Conservation (phyloP, 2,888 invertebrate species). For the Dicyrtomina minuta region DNA sequence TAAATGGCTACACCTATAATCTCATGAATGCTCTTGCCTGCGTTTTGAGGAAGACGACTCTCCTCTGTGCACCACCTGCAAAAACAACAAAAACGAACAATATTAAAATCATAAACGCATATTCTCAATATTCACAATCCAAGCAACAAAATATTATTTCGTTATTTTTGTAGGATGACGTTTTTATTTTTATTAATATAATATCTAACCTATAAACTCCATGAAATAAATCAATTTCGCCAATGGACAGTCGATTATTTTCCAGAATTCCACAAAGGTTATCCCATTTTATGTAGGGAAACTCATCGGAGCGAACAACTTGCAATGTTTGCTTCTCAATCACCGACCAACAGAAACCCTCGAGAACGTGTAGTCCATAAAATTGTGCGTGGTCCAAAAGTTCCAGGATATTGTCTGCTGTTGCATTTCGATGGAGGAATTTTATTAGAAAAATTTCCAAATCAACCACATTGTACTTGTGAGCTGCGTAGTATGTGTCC, state of each 20-base stretch:
- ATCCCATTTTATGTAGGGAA: background rate
- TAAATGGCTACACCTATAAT: slow-evolving; percentile 36
- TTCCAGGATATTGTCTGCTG: background rate
- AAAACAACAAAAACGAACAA: background rate
- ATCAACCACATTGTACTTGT: background rate
- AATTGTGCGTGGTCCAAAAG: background rate
- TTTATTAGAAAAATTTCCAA: background rate
- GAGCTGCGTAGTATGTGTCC: slow-evolving; percentile 4
- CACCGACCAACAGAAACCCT: background rate
- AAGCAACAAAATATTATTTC: too few species aligned
- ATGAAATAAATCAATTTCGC: slow-evolving; percentile 3
- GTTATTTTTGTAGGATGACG: too few species aligned
- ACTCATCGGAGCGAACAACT: slow-evolving; percentile 1
- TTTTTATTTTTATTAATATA: too few species aligned
- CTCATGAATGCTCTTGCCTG: slow-evolving; percentile 11
- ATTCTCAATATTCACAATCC: too few species aligned
- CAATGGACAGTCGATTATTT: background rate
- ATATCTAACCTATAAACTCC: background rate
- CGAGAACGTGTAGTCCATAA: background rate
- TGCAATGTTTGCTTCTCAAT: slow-evolving; percentile 2
- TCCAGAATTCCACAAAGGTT: slow-evolving; percentile 1
- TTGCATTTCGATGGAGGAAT: background rate
- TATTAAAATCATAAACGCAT: too few species aligned
- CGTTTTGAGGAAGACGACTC: background rate
- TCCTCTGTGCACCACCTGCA: background rate